Conservation (phyloP, 2,797 vertebrate genomes). For the Takifugu rubripes region DNA sequence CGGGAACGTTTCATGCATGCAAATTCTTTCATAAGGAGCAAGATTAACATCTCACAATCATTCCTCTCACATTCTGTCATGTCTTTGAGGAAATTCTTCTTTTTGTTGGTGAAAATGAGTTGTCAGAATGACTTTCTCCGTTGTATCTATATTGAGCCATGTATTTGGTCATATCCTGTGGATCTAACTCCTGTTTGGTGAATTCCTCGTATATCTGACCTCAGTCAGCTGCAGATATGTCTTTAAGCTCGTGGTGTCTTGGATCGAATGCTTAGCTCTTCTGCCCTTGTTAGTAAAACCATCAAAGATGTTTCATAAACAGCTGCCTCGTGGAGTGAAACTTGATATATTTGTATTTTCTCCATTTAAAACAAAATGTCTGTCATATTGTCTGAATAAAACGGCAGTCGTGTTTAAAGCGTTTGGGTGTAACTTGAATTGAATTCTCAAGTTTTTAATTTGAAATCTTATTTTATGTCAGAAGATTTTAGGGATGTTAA, state of each 20-base stretch:
- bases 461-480: background rate
- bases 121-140: too few species aligned
- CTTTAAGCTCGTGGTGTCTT: conserved; percentile 43
- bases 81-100: conserved; percentile 3
- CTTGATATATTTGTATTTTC: conserved; percentile 75
- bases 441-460: background rate
- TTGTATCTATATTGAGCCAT: conserved; percentile 26
- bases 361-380: conserved; percentile 70
- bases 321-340: conserved; percentile 67
- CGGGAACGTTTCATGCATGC: background rate
- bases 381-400: conserved; percentile 76
- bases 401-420: background rate
- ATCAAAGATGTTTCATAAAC: conserved; percentile 51
- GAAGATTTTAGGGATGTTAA: too few species aligned
- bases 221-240: conserved; percentile 38
- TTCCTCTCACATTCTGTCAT: background rate
- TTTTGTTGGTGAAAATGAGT: conserved; percentile 17
- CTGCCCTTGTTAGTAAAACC: conserved; percentile 52
- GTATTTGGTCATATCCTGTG: conserved; percentile 48
- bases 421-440: background rate
- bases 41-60: background rate
- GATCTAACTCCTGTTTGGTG: conserved; percentile 43
- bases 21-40: background rate
- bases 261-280: conserved; percentile 42
- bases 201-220: conserved; percentile 39